phyloP scores from a whole-genome alignment of 1,140 invertebrate genomes.

The Drosophila tristis region DNA sequence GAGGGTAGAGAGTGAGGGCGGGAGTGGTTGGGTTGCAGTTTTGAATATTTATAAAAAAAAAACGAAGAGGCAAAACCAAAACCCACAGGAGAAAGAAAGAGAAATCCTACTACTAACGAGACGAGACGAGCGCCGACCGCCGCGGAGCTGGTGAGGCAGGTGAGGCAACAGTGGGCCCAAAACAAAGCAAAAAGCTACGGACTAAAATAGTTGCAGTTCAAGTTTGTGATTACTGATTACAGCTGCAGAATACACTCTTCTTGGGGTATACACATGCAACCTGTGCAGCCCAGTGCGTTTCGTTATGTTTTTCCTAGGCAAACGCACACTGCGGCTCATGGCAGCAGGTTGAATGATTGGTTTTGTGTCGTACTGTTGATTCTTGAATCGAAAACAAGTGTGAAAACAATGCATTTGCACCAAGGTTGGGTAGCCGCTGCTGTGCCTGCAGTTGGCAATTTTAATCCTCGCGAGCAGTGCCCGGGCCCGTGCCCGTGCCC shows the following conservation, averaged over 20 bases:
- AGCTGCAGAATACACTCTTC: too few relatives aligned
- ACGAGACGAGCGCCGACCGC: neutral
- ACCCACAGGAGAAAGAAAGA: neutral
- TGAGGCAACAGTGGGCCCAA: slow-evolving; percentile 2
- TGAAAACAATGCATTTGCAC: neutral
- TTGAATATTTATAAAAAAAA: slow-evolving; percentile 18
- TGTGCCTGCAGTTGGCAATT: slow-evolving; percentile 60
- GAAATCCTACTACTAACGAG: slow-evolving; percentile 13
- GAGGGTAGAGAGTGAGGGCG: too few relatives aligned
- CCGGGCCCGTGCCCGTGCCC: neutral
- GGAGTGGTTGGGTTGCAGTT: slow-evolving; percentile 3
- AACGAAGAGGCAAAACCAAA: neutral
- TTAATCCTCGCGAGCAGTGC: slow-evolving; percentile 66
- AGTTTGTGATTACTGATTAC: too few relatives aligned
- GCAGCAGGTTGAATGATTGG: too few relatives aligned
- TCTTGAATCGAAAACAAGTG: neutral
- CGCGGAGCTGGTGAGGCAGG: neutral
- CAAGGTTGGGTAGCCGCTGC: slow-evolving; percentile 27
- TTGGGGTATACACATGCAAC: too few relatives aligned
- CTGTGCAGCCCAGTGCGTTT: too few relatives aligned
- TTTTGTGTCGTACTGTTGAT: too few relatives aligned
- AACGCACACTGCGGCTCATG: too few relatives aligned
- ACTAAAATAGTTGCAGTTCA: too few relatives aligned
- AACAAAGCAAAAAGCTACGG: too few relatives aligned
- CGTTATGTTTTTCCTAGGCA: too few relatives aligned